Evolutionary conservation across 2,888 invertebrate species (phyloP), one percentile per base, ranked within the genome.

Genomic region (Coleophora flavipennella): DNA sequence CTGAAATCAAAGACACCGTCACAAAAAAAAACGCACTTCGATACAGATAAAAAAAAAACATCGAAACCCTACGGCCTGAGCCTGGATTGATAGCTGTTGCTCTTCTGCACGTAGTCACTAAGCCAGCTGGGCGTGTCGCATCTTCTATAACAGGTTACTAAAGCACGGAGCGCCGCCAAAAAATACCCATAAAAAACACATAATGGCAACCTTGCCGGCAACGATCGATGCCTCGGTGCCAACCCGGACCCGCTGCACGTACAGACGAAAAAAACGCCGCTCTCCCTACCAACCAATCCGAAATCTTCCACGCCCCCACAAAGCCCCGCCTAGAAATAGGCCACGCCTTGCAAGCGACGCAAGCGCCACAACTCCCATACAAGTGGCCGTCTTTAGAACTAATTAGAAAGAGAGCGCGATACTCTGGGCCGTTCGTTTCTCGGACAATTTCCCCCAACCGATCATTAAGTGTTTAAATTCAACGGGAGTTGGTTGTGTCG

Each of bases 391-490:
- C 40, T 43, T 33, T 8, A 20, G 77, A 55, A 83, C 81, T 79
- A 81, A 73, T 61, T 64, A 74, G 79, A 84, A 44, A 48, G 80
- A 71, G 83, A 81, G 49, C 43, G 65, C 53, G 45, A 55, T 56
- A 79, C 59, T 51, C 67, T 67, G 74, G 74, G 77, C 73, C 57
- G 80, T 75, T 69, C 83, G 81, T 78, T 77, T 79, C 81, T 74
- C 84, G 81, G 76, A 81, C 84, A 83, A 84, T 84, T 84, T 83
- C 78, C 74, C 70, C 79, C 84, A 84, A 84, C 84, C 77, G 75
- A 72, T 84, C 84, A 84, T 84, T 84, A 84, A 84, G 84, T 84
- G 84, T 84, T 84, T 84, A 84, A 84, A 74, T 76, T 76, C 83
- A 71, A 76, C 80, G 71, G 71, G 80, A 79, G 84, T 78, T 83